A percentile compares a stretch with the other conserved stretches of the same genome.
Evolutionary conservation across 2,113 vertebrate species (phyloP).

Genomic region (Procapra przewalskii): DNA sequence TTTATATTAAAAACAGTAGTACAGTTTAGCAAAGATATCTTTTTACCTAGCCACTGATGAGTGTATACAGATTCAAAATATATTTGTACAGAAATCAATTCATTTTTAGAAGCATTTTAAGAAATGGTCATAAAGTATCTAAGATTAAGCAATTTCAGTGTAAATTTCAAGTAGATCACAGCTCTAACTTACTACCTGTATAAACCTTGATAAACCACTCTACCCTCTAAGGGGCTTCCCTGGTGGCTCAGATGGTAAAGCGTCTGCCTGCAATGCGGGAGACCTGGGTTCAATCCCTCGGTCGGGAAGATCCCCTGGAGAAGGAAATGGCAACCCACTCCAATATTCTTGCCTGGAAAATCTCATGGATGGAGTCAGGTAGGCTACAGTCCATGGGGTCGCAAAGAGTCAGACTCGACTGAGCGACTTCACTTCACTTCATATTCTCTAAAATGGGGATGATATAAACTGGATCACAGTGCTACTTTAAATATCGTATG

Average conservation of each 20-base stretch:
- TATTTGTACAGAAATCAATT: neutral
- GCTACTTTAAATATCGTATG: neutral
- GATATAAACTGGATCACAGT: neutral
- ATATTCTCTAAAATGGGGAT: neutral
- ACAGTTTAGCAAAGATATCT: neutral
- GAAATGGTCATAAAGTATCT: neutral
- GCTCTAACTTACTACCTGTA: neutral
- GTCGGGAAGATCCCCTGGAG: too few relatives aligned
- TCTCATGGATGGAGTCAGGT: too few relatives aligned
- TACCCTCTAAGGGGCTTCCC: neutral
- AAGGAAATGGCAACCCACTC: too few relatives aligned
- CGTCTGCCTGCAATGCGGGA: too few relatives aligned
- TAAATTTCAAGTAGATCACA: neutral
- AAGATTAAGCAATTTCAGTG: neutral
- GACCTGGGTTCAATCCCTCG: too few relatives aligned
- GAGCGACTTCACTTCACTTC: too few relatives aligned
- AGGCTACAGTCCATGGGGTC: too few relatives aligned
- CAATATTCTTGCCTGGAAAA: too few relatives aligned
- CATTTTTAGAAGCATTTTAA: neutral
- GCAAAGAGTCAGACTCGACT: too few relatives aligned
- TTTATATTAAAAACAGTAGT: neutral
- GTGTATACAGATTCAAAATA: neutral
- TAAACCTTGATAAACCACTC: neutral
- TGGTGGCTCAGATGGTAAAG: too few relatives aligned
- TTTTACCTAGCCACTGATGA: neutral